Evolutionary conservation across 1,140 invertebrate genomes (phyloP), one percentile per base, ranked within the genome.

Genomic region (Globodera rostochiensis): DNA sequence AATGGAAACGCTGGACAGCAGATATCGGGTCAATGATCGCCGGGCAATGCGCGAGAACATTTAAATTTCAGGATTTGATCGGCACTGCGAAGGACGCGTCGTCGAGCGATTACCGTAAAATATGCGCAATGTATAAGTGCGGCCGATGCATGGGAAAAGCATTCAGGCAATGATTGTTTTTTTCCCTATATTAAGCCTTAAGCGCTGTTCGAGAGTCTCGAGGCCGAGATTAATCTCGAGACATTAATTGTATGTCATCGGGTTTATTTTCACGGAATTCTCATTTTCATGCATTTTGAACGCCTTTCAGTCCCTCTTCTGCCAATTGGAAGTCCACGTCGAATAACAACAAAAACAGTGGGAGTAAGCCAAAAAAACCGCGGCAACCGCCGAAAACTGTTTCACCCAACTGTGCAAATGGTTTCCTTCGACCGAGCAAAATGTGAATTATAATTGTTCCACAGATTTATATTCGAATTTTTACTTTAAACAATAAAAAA

Each of bases 81-180:
- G 87, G 88, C 11, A 86, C 84, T 21, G 83, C 77, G 11, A 81
- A 46, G 13, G 88, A 89, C 71, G 88, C 87, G 15, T 84, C 85
- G 19, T 79, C 83, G 66, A 81, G 83, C 49, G 87, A 88, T 74
- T 88, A 88, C 70, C 81, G 79, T 13, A 88, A 88, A 74, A 85
- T 88, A 21, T 88, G 88, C 73, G 75, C 78, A 4, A 86, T 88
- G 21, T 90, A 88, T 69, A 71, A 82, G 53, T 86, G 85, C 25
- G 21, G 50, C 7, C 78, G 50, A 7, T 86, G 85, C 57, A 87
- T 86, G 86, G 86, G 86, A 1, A 82, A 77, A 71, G 13, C 80
- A 9, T 87, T 87, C 25, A 74, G 73, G 64, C 46, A 25, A 1
- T n/a, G 36, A 36, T 36, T 36, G 36, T 3, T 36, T 36, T 36